Conservation (phyloP, 2,797 vertebrate genomes). For the Centroberyx gerrardi region DNA sequence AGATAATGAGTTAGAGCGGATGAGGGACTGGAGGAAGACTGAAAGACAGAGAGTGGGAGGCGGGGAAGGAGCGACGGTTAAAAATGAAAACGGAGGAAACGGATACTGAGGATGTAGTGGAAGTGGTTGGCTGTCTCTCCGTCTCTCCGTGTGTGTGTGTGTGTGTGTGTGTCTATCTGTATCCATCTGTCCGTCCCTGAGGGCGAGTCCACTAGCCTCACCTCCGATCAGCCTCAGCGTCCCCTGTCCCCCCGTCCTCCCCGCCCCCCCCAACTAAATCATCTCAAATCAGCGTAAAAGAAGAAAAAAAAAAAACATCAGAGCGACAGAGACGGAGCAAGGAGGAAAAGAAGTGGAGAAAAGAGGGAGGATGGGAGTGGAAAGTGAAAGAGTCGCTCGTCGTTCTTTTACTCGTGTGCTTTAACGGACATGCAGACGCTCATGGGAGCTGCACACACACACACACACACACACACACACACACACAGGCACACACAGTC, state of each 20-base stretch:
- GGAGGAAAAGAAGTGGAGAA: background rate
- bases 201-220: constrained; percentile 20
- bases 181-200: constrained; percentile 45
- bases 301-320: background rate
- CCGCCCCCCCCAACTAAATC: constrained; percentile 4
- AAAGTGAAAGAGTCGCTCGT: constrained; percentile 26
- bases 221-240: constrained; percentile 15
- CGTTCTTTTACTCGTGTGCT: constrained; percentile 31
- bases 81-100: constrained; percentile 38
- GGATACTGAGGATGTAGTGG: constrained; percentile 14
- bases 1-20: constrained; percentile 67
- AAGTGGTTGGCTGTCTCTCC: constrained; percentile 16
- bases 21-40: constrained; percentile 28
- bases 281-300: constrained; percentile 41
- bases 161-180: constrained; percentile 27
- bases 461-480: constrained; percentile 31
- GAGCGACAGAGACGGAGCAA: constrained; percentile 28
- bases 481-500: constrained; percentile 36
- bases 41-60: constrained; percentile 46
- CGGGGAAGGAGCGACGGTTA: constrained; percentile 42
- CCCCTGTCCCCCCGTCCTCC: background rate
- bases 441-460: constrained; percentile 28
- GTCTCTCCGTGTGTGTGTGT: constrained; percentile 25
- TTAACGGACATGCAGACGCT: constrained; percentile 28
- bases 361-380: background rate